These are phyloP conservation scores for Brenthis ino DNA, from an alignment of 2,888 invertebrate genomes.

Conservation along the genomic window DNA sequence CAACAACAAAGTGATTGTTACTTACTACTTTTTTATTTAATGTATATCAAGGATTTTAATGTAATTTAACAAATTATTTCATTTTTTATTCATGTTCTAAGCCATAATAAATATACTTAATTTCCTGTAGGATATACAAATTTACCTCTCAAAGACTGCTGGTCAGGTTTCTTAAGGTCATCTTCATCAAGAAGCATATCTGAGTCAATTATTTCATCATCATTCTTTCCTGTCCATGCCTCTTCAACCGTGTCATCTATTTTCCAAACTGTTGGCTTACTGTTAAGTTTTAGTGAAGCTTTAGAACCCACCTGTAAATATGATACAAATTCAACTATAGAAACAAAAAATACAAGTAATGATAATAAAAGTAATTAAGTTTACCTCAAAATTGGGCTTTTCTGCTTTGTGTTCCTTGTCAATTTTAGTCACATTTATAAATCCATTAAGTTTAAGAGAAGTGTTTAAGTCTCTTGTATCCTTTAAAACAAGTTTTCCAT, in stretches of 20 bases:
- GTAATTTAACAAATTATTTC: no score
- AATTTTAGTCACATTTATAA: slow-evolving; percentile 69
- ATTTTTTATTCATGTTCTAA: no score
- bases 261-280: slow-evolving; percentile 84
- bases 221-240: slow-evolving; percentile 79
- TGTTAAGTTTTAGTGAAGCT: slow-evolving; percentile 63
- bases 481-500: slow-evolving; percentile 81
- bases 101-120: neutral
- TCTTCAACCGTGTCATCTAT: slow-evolving; percentile 85
- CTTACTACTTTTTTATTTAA: no score
- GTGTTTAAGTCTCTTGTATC: slow-evolving; percentile 72
- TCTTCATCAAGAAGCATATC: slow-evolving; percentile 94
- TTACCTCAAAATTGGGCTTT: slow-evolving; percentile 88
- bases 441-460: slow-evolving; percentile 85
- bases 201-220: slow-evolving; percentile 92
- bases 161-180: slow-evolving; percentile 94
- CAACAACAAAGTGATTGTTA: no score
- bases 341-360: neutral
- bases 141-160: slow-evolving; percentile 90
- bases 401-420: slow-evolving; percentile 69
- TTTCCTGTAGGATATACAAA: no score
- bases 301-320: slow-evolving; percentile 72
- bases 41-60: no score
- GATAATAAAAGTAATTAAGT: slow-evolving; percentile 27
- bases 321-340: neutral